Percentiles rank a stretch among this genome's conserved stretches.
Conservation (phyloP, 1,140 invertebrate genomes). For the Drosophila suzukii region DNA sequence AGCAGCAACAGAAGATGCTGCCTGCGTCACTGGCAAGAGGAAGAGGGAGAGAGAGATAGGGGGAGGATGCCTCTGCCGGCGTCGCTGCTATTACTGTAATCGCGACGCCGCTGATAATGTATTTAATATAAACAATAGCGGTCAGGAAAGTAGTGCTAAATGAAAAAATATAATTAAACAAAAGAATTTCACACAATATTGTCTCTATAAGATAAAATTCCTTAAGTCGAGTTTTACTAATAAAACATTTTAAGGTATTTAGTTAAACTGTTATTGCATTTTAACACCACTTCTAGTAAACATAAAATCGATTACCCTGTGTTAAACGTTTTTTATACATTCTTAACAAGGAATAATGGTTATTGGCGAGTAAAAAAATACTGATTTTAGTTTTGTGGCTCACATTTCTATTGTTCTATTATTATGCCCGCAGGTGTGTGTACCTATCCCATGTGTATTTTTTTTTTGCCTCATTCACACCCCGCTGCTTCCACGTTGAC, state of each 20-base stretch:
- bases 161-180: background rate
- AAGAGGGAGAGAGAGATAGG: slow-evolving; percentile 13
- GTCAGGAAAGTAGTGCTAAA: background rate
- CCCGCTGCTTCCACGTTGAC: slow-evolving; percentile 30
- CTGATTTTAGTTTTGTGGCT: background rate
- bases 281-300: too few relatives aligned
- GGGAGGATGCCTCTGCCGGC: slow-evolving; percentile 41
- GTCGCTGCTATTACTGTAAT: slow-evolving; percentile 54
- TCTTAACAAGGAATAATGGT: too few relatives aligned
- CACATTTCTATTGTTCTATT: background rate
- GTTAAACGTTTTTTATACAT: too few relatives aligned
- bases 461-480: slow-evolving; percentile 68
- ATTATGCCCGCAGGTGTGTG: background rate
- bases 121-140: slow-evolving; percentile 34
- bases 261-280: too few relatives aligned
- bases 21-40: slow-evolving; percentile 3
- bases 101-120: slow-evolving; percentile 53
- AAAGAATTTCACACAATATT: background rate
- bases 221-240: too few relatives aligned
- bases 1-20: slow-evolving; percentile 33
- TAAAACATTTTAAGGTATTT: too few relatives aligned
- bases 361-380: too few relatives aligned
- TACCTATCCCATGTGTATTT: slow-evolving; percentile 31
- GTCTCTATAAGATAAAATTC: too few relatives aligned
- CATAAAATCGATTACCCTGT: too few relatives aligned